phyloP scores from a whole-genome alignment of 53 echinoderm and acorn worm species.

The Echinarachnius parma region DNA sequence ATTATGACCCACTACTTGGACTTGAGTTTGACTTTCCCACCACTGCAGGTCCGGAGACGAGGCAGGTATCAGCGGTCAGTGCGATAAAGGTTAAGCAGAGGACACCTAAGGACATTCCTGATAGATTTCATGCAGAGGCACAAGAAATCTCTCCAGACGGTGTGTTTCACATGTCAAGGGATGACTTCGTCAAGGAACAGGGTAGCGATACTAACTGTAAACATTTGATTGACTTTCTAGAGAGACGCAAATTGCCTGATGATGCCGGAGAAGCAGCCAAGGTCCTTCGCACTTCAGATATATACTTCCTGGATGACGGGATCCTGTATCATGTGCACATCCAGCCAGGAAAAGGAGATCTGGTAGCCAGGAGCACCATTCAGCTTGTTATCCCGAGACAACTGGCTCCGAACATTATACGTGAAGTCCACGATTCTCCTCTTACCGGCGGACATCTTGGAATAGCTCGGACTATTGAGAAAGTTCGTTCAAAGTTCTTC shows the following conservation, averaged over 20 bases:
- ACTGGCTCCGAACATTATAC: conserved; percentile 1
- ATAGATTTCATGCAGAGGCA: neutral
- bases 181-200: conserved; percentile 14
- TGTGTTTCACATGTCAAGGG: conserved; percentile 7
- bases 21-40: conserved; percentile 18
- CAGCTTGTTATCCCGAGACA: conserved; percentile 24
- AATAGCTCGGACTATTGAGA: conserved; percentile 40
- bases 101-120: neutral
- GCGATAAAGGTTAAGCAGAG: conserved; percentile 10
- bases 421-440: conserved; percentile 39
- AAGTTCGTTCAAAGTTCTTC: conserved; percentile 22
- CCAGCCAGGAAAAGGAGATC: conserved; percentile 2
- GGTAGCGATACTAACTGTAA: conserved; percentile 4
- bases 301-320: conserved; percentile 25
- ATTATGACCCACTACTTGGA: conserved; percentile 1
- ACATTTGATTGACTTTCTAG: conserved; percentile 5
- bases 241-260: neutral
- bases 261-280: neutral
- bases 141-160: neutral
- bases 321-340: conserved; percentile 31
- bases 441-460: conserved; percentile 33
- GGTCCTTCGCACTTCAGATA: conserved; percentile 1
- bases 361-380: neutral
- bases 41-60: neutral
- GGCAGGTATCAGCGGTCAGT: conserved; percentile 1